Conservation (phyloP, 2,797 vertebrate species). For the Prunella strophiata region DNA sequence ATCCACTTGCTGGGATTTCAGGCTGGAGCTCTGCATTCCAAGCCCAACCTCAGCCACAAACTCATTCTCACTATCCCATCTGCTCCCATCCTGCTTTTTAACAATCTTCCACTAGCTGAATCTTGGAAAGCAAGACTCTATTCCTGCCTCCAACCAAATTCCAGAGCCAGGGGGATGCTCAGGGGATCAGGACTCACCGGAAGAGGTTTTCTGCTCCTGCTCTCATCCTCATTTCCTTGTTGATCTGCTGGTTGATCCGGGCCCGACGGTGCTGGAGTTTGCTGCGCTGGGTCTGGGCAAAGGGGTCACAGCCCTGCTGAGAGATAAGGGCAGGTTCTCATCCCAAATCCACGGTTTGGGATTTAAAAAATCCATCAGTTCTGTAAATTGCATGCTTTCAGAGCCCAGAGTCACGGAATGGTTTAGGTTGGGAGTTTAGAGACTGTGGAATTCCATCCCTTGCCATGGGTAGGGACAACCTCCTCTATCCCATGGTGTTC, state of each 20-base stretch:
- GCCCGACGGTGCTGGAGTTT: constrained; percentile 86
- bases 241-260: constrained; percentile 91
- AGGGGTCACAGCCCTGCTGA: constrained; percentile 84
- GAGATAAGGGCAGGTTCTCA: neutral
- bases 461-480: neutral
- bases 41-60: neutral
- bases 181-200: constrained; percentile 74
- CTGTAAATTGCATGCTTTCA: rapidly evolving
- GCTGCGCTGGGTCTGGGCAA: constrained; percentile 82
- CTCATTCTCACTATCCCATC: neutral
- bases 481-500: neutral
- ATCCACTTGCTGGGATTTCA: neutral
- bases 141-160: neutral
- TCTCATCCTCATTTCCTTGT: constrained; percentile 91
- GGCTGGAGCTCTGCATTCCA: neutral
- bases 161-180: neutral
- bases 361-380: rapidly evolving
- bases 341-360: neutral
- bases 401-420: rapidly evolving
- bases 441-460: neutral
- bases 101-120: neutral
- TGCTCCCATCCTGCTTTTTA: neutral
- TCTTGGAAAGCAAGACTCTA: no score
- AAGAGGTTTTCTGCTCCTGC: constrained; percentile 93
- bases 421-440: rapidly evolving